Evolutionary conservation across 2,888 invertebrate species (phyloP).

Genomic region (Scaeva pyrastri): DNA sequence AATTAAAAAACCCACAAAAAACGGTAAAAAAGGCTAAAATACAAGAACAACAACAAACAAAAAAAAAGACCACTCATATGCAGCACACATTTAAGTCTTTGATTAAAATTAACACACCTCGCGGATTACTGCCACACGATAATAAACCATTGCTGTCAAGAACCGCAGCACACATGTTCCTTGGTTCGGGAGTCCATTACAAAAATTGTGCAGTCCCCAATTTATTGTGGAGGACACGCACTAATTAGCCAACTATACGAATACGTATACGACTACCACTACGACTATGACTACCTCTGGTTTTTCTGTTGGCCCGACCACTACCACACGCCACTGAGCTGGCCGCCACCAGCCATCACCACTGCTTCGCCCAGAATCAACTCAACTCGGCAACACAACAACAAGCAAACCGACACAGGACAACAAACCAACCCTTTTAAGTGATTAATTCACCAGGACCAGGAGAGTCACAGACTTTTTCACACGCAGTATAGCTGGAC

Average conservation of each 20-base stretch:
- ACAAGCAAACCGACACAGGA: constrained; percentile 13
- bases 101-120: constrained; percentile 73
- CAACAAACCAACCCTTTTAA: constrained; percentile 70
- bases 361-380: background rate
- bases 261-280: too few relatives aligned
- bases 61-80: constrained; percentile 22
- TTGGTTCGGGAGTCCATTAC: constrained; percentile 52
- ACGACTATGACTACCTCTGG: background rate
- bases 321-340: constrained; percentile 6
- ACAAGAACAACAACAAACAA: too few relatives aligned
- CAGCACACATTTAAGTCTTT: constrained; percentile 37
- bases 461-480: constrained; percentile 46
- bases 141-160: constrained; percentile 52
- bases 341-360: background rate
- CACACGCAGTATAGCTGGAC: constrained; percentile 52
- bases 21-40: too few relatives aligned
- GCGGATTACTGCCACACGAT: constrained; percentile 40
- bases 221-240: constrained; percentile 66
- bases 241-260: constrained; percentile 61
- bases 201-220: constrained; percentile 73
- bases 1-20: background rate
- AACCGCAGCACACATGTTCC: constrained; percentile 66
- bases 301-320: background rate
- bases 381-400: too few relatives aligned
- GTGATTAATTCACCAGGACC: constrained; percentile 68